Conservation (phyloP, 2,888 invertebrate genomes). For the Boloria euphrosyne region DNA sequence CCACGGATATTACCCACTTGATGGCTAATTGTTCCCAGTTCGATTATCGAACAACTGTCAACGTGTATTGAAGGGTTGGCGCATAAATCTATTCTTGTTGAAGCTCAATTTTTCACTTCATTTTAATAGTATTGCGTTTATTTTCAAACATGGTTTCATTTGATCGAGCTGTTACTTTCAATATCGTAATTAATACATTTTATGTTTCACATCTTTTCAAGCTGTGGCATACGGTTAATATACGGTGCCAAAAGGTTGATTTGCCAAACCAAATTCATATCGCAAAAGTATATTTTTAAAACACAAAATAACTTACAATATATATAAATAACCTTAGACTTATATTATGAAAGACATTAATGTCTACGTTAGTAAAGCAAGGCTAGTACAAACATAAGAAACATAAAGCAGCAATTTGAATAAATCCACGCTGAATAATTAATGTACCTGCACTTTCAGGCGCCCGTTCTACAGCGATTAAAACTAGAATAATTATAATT, state of each 20-base stretch:
- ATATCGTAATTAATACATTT: background rate
- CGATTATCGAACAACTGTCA: slow-evolving; percentile 80
- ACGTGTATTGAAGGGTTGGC: slow-evolving; percentile 53
- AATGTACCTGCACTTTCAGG: slow-evolving; percentile 46
- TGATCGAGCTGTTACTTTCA: background rate
- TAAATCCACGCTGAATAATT: slow-evolving; percentile 55
- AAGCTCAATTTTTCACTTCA: slow-evolving; percentile 21
- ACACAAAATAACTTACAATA: background rate
- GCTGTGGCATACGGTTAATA: slow-evolving; percentile 15
- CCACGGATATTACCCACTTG: slow-evolving; percentile 78
- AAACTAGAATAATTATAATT: too few relatives aligned
- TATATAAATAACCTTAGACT: too few relatives aligned
- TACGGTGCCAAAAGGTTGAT: slow-evolving; percentile 16
- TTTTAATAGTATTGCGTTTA: too few relatives aligned
- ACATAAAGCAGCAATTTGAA: slow-evolving; percentile 47
- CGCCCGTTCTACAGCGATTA: background rate
- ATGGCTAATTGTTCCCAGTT: slow-evolving; percentile 78
- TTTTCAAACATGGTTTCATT: background rate
- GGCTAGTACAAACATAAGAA: slow-evolving; percentile 37
- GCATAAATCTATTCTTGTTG: slow-evolving; percentile 59
- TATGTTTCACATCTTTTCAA: slow-evolving; percentile 1
- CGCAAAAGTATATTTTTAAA: background rate
- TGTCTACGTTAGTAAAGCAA: background rate
- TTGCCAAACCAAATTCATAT: slow-evolving; percentile 16
- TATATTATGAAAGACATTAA: too few relatives aligned